Evolutionary conservation across 2,113 vertebrate species (phyloP), one percentile per base, ranked within the genome.

Genomic region (Oriolus oriolus): DNA sequence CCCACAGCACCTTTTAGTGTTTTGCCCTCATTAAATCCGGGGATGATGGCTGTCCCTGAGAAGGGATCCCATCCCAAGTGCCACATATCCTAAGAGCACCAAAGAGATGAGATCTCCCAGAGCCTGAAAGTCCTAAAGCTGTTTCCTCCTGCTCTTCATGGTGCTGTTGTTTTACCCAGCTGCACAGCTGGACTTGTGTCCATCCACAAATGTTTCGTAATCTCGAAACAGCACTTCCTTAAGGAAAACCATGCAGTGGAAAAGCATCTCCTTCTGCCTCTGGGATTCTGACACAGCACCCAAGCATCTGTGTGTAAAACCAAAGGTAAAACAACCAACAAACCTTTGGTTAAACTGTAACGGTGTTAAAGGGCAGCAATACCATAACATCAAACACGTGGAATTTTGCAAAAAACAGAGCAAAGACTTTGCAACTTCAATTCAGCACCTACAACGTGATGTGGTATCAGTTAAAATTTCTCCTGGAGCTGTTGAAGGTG

Each of bases 1-100:
- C 61, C 50, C 30, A 0, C 7, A 31, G 1, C 1, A 7, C 50
- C 16, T 19, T 14, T 35, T 0, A 22, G 60, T 3, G 10, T 3
- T 86, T 12, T 56, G 27, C 50, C 16, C 39, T 82, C 63, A 3
- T 37, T 73, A 30, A 83, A 45, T 11, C 26, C 1, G 1, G 37
- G 17, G 35, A 2, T 13, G 30, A 42, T 30, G 28, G 41, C 42
- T 3, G 9, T n/a, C n/a, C 30, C 54, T 23, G 4, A 53, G 61
- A 26, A 50, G n/a, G 41, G 37, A 73, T 30, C 65, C 15, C 6
- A 16, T 13, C 37, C 15, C 2, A 85, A 76, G 41, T 7, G 19
- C 45, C 68, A 47, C 59, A 10, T 3, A 45, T 4, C 60, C 54
- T 21, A 22, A 7, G 7, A 45, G 65, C 42, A 70, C 17, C n/a